Conservation (phyloP, 2,888 invertebrate genomes). For the Thera britannica region DNA sequence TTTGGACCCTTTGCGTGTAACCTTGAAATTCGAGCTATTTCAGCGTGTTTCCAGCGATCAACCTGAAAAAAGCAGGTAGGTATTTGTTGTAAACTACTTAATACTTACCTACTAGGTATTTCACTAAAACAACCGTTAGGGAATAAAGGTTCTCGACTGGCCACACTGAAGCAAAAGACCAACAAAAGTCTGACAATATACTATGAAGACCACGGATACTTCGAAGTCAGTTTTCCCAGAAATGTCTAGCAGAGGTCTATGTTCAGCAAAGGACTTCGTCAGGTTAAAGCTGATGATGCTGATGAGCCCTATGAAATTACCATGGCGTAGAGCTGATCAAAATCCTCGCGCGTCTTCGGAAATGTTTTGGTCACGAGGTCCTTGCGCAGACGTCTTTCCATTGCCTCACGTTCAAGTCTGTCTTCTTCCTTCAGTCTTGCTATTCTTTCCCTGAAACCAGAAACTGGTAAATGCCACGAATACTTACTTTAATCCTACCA, state of each 20-base stretch:
- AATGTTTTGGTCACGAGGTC: constrained; percentile 88
- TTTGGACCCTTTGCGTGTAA: constrained; percentile 88
- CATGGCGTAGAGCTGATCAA: constrained; percentile 89
- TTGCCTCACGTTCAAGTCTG: constrained; percentile 79
- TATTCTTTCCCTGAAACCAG: constrained; percentile 67
- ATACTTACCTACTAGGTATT: background rate
- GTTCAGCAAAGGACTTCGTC: no score
- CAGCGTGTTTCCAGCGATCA: constrained; percentile 88
- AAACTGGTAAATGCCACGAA: constrained; percentile 7
- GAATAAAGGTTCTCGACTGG: no score
- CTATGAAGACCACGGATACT: no score
- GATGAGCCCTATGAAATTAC: constrained; percentile 50
- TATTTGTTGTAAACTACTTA: background rate
- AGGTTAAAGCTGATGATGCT: no score
- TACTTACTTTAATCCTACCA: no score
- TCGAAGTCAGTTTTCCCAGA: no score
- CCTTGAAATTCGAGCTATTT: constrained; percentile 86
- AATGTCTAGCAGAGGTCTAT: no score
- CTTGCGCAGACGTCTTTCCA: constrained; percentile 79
- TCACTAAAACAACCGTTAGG: background rate
- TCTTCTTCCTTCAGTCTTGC: constrained; percentile 82
- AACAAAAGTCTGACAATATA: background rate
- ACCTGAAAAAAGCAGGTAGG: constrained; percentile 61
- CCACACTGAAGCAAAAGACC: background rate
- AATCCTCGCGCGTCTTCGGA: constrained; percentile 89